phyloP scores from a whole-genome alignment of 2,888 invertebrate genomes.

The Morpho deidamia region DNA sequence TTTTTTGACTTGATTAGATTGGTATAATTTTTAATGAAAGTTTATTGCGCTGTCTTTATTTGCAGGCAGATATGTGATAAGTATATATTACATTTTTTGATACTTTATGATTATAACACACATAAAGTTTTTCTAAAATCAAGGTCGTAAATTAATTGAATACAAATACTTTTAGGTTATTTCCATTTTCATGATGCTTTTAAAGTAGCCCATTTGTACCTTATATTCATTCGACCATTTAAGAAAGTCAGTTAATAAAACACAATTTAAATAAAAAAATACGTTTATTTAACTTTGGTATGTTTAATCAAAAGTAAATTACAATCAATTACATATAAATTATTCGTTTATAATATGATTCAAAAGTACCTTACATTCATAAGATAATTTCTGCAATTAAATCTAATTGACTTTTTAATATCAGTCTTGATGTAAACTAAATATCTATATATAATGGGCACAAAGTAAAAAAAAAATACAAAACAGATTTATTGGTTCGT shows the following conservation, averaged over 20 bases:
- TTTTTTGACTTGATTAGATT: too few relatives aligned
- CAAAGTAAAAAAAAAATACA: neutral
- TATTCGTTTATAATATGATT: neutral
- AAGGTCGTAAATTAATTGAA: too few relatives aligned
- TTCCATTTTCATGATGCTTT: too few relatives aligned
- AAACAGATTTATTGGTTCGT: neutral
- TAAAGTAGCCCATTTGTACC: too few relatives aligned
- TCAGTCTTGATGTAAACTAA: slow-evolving; percentile 43
- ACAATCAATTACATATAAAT: neutral
- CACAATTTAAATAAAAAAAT: slow-evolving; percentile 19
- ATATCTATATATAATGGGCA: slow-evolving; percentile 2
- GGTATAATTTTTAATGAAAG: too few relatives aligned
- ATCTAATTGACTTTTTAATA: slow-evolving; percentile 51
- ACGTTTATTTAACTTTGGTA: slow-evolving; percentile 48
- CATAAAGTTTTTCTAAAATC: too few relatives aligned
- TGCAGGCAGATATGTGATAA: too few relatives aligned
- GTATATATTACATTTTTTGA: too few relatives aligned
- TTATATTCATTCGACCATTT: too few relatives aligned
- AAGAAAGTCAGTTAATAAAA: slow-evolving; percentile 5
- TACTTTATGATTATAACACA: too few relatives aligned
- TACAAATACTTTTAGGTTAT: too few relatives aligned
- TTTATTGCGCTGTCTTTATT: too few relatives aligned
- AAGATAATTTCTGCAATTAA: slow-evolving; percentile 5
- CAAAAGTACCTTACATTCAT: neutral
- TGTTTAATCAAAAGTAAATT: slow-evolving; percentile 8